phyloP scores from a whole-genome alignment of 30 jellyfish, hydroid and myxozoan species.

The Mastigias papua region DNA sequence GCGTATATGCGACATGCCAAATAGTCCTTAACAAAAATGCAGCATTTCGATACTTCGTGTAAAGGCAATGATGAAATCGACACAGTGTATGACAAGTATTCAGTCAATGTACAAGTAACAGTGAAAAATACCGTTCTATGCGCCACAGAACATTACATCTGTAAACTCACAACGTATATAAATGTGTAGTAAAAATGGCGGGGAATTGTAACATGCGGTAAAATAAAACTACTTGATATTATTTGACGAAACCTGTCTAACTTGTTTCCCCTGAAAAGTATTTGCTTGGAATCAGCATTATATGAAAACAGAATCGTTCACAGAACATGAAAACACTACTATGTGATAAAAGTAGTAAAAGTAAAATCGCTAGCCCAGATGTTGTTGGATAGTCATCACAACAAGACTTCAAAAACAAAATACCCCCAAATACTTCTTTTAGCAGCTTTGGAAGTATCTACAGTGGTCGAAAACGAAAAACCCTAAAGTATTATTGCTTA shows the following conservation, averaged over 20 bases:
- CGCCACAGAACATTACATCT: too few species aligned
- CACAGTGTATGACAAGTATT: too few species aligned
- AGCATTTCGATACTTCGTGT: too few species aligned
- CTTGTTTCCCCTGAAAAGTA: neutral
- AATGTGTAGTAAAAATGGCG: neutral
- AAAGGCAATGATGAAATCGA: too few species aligned
- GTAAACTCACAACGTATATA: neutral
- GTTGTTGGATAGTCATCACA: slow-evolving; percentile 18
- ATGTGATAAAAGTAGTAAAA: neutral
- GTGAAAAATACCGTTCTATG: too few species aligned
- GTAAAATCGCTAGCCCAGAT: slow-evolving; percentile 25
- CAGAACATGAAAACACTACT: neutral
- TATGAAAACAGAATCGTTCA: neutral
- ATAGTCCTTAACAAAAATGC: too few species aligned
- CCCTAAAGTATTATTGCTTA: neutral
- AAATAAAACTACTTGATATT: too few species aligned
- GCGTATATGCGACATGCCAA: too few species aligned
- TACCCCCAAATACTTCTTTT: neutral
- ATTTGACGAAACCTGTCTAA: neutral
- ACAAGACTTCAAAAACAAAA: slow-evolving; percentile 28
- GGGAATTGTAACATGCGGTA: neutral
- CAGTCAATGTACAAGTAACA: too few species aligned
- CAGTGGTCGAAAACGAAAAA: neutral
- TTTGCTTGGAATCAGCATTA: neutral
- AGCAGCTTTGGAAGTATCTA: neutral